Percentiles rank a stretch among this genome's conserved stretches.
phyloP scores from a whole-genome alignment of 2,113 vertebrate genomes.

The Benitochromis conjunctus region DNA sequence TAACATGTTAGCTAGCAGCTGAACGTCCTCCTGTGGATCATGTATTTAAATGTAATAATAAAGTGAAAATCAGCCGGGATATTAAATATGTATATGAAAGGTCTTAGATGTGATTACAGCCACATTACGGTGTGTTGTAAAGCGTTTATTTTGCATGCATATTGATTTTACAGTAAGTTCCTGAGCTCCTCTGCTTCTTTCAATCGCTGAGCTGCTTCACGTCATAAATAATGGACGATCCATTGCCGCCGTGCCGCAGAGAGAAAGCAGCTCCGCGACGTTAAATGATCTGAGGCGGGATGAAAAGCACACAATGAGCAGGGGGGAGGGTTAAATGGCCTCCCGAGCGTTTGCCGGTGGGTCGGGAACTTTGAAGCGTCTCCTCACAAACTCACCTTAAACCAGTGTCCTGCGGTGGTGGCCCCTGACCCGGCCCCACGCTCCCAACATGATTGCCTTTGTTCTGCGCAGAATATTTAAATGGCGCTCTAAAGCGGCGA shows the following conservation, averaged over 20 bases:
- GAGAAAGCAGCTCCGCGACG: not conserved
- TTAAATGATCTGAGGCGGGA: conserved; percentile 2
- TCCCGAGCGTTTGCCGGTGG: not conserved
- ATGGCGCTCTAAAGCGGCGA: conserved; percentile 80
- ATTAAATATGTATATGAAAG: not conserved
- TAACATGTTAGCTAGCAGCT: not conserved
- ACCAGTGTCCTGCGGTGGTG: not conserved
- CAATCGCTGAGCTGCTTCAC: not conserved
- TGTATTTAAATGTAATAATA: not conserved
- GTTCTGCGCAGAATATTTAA: conserved; percentile 71
- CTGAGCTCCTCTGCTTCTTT: not conserved
- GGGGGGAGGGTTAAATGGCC: conserved; percentile 21
- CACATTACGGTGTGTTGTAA: not conserved
- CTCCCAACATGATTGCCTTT: conserved; percentile 62
- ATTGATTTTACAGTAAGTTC: not conserved
- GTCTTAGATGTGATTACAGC: not conserved
- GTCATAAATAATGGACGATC: conserved; percentile 41
- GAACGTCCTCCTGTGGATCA: not conserved
- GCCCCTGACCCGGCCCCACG: conserved; percentile 45
- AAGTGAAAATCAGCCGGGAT: not conserved
- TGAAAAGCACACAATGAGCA: conserved; percentile 13
- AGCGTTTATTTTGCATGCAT: not conserved
- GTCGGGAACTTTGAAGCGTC: conserved; percentile 38
- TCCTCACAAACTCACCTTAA: conserved; percentile 26
- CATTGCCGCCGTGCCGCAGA: not conserved